phyloP scores from a whole-genome alignment of 2,888 invertebrate genomes.

The Oxytorus armatus region DNA sequence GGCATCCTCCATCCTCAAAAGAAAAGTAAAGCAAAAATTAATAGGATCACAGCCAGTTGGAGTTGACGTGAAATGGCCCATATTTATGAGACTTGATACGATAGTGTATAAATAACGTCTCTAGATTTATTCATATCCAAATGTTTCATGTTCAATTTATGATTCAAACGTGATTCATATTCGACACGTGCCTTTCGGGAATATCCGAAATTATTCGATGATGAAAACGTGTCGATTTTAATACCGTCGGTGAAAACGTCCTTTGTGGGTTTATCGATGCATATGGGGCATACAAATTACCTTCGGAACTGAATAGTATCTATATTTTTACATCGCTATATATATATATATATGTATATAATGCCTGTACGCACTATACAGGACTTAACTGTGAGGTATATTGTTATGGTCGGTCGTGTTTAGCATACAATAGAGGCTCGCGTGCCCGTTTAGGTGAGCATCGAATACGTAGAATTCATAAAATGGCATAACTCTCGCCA shows the following conservation, averaged over 20 bases:
- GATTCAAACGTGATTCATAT: constrained; percentile 30
- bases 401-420: constrained; percentile 44
- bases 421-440: constrained; percentile 58
- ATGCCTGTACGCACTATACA: not conserved
- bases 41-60: no score
- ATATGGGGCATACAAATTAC: constrained; percentile 40
- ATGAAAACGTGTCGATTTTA: constrained; percentile 21
- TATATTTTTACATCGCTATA: not conserved
- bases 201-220: constrained; percentile 34
- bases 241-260: constrained; percentile 19
- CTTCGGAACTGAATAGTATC: constrained; percentile 6
- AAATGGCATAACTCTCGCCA: constrained; percentile 45
- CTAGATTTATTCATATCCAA: no score
- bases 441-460: constrained; percentile 62
- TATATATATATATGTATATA: not conserved
- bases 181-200: constrained; percentile 36
- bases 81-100: no score
- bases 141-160: constrained; percentile 15
- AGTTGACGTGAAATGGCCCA: no score
- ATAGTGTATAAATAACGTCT: no score
- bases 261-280: constrained; percentile 38
- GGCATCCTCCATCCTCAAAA: no score
- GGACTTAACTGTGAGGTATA: constrained; percentile 27
- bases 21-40: no score
- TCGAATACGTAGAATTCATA: constrained; percentile 60